These are phyloP conservation scores for Enteromius afrohamiltoni DNA, from an alignment of 2,797 vertebrate genomes.

Conservation along the genomic window DNA sequence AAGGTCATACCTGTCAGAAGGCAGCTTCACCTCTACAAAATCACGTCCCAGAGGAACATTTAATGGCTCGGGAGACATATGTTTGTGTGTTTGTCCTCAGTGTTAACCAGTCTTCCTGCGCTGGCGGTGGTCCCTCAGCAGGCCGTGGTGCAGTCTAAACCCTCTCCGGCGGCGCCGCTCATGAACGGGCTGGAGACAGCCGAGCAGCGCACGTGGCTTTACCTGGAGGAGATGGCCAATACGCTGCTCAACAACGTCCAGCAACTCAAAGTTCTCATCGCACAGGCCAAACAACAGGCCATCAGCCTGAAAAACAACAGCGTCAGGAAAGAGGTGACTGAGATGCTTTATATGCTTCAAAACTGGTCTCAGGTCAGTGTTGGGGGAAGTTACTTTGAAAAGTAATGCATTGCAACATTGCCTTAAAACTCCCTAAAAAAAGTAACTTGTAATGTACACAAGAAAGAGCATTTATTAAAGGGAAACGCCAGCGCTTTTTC, in stretches of 20 bases:
- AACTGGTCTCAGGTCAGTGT: background rate
- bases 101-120: slow-evolving; percentile 88
- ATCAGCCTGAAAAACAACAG: slow-evolving; percentile 53
- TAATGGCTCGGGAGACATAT: background rate
- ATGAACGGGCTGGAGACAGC: slow-evolving; percentile 76
- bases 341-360: background rate
- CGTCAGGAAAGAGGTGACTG: slow-evolving; percentile 86
- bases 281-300: slow-evolving; percentile 87
- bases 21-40: background rate
- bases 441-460: no score
- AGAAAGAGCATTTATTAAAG: no score
- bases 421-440: no score
- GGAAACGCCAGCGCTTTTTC: no score
- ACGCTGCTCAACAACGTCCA: slow-evolving; percentile 89
- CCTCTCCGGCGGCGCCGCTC: slow-evolving; percentile 62
- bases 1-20: slow-evolving; percentile 6
- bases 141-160: slow-evolving; percentile 73
- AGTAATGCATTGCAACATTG: background rate
- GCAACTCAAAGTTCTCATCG: slow-evolving; percentile 91
- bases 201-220: slow-evolving; percentile 87
- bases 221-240: slow-evolving; percentile 93
- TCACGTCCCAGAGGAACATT: background rate
- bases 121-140: slow-evolving; percentile 80
- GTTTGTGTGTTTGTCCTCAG: slow-evolving; percentile 65
- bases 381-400: background rate